Evolutionary conservation across 1,140 invertebrate genomes (phyloP).

Genomic region (Piezodorus guildinii): DNA sequence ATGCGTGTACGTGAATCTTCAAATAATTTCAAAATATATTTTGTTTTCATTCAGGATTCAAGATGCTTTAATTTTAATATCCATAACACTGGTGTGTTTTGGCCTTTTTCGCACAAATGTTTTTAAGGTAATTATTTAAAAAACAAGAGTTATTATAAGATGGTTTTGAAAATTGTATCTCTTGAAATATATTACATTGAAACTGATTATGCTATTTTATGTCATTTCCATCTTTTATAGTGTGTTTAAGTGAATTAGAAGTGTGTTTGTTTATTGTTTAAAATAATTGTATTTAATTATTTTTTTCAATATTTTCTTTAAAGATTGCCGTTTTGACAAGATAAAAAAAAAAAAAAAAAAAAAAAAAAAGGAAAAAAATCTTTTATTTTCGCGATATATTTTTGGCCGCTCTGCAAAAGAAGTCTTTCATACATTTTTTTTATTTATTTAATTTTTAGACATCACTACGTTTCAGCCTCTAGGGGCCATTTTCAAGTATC

Average conservation of each 20-base stretch:
- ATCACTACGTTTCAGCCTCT: too few species aligned
- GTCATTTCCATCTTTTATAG: neutral
- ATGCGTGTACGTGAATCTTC: neutral
- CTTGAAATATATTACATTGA: neutral
- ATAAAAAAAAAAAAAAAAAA: too few species aligned
- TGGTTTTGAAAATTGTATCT: neutral
- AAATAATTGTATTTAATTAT: too few species aligned
- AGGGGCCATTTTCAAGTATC: too few species aligned
- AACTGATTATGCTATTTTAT: neutral
- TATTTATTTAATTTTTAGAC: too few species aligned
- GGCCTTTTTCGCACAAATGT: conserved; percentile 8
- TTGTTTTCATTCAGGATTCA: conserved; percentile 1
- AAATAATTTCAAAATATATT: neutral
- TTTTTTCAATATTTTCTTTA: too few species aligned
- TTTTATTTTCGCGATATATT: too few species aligned
- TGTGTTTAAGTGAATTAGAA: neutral
- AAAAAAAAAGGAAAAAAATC: too few species aligned
- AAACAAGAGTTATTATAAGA: neutral
- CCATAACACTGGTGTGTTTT: neutral
- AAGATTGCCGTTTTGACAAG: too few species aligned
- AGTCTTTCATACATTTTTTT: too few species aligned
- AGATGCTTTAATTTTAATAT: conserved; percentile 8
- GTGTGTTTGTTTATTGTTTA: neutral
- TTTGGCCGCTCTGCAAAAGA: too few species aligned
- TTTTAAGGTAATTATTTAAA: conserved; percentile 9